phyloP scores from a whole-genome alignment of 1,140 invertebrate genomes.

The Neodiprion lecontei region DNA sequence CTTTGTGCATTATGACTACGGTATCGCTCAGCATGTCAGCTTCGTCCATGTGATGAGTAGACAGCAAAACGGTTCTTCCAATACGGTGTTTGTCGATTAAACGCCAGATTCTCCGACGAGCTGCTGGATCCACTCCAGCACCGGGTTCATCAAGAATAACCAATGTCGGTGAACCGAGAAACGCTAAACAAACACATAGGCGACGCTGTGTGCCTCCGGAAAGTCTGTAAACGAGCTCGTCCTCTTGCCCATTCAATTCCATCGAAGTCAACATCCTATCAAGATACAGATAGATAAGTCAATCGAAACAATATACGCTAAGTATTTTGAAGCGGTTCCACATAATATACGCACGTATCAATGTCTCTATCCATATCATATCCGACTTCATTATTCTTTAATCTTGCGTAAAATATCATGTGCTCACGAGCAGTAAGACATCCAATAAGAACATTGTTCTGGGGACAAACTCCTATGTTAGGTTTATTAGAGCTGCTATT shows the following conservation, averaged over 20 bases:
- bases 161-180: constrained; percentile 82
- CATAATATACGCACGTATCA: constrained; percentile 53
- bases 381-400: constrained; percentile 65
- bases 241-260: constrained; percentile 63
- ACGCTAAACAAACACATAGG: constrained; percentile 71
- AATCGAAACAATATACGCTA: constrained; percentile 30
- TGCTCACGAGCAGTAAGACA: constrained; percentile 82
- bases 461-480: constrained; percentile 80
- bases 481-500: constrained; percentile 50
- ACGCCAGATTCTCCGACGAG: constrained; percentile 78
- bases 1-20: constrained; percentile 72
- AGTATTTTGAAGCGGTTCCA: constrained; percentile 5
- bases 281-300: background rate
- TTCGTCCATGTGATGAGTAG: constrained; percentile 76
- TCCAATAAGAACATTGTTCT: constrained; percentile 84
- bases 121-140: constrained; percentile 81
- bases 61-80: constrained; percentile 73
- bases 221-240: constrained; percentile 63
- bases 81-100: constrained; percentile 71
- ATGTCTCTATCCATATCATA: constrained; percentile 53
- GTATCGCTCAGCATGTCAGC: constrained; percentile 72
- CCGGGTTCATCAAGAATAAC: constrained; percentile 87
- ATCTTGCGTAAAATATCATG: constrained; percentile 77
- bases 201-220: constrained; percentile 70
- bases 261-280: constrained; percentile 64